Percentiles rank a stretch among this genome's conserved stretches.
These are phyloP conservation scores for Rhopalosiphum maidis DNA, from an alignment of 1,140 invertebrate species.

Conservation along the genomic window DNA sequence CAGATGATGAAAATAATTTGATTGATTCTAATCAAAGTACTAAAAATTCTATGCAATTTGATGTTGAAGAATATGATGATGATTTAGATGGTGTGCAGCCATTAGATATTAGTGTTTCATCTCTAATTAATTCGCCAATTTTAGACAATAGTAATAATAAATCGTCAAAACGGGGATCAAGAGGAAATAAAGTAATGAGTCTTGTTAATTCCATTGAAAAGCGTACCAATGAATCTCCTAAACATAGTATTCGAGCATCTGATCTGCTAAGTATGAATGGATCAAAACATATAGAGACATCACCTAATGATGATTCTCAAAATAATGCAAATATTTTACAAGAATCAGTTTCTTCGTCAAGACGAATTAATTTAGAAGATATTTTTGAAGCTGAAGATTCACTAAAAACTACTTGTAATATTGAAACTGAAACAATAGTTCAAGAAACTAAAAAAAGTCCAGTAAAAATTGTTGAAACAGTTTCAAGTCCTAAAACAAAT, in stretches of 20 bases:
- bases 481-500: not conserved
- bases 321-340: constrained; percentile 13
- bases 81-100: constrained; percentile 52
- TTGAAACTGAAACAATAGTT: not conserved
- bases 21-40: not conserved
- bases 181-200: constrained; percentile 51
- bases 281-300: not conserved
- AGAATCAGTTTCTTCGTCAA: constrained; percentile 1
- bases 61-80: constrained; percentile 26
- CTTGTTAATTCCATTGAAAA: constrained; percentile 45
- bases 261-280: constrained; percentile 21
- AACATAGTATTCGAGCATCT: constrained; percentile 33
- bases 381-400: constrained; percentile 51
- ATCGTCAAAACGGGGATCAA: constrained; percentile 44
- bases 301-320: not conserved
- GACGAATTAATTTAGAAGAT: constrained; percentile 38
- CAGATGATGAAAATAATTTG: not conserved
- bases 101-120: constrained; percentile 41
- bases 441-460: not conserved
- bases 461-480: not conserved
- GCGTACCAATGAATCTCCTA: constrained; percentile 12
- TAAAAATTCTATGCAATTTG: not conserved
- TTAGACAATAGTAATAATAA: constrained; percentile 9
- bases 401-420: not conserved
- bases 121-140: constrained; percentile 45